Evolutionary conservation across 1,140 invertebrate species (phyloP), one percentile per base, ranked within the genome.

Genomic region (Euura lappo): DNA sequence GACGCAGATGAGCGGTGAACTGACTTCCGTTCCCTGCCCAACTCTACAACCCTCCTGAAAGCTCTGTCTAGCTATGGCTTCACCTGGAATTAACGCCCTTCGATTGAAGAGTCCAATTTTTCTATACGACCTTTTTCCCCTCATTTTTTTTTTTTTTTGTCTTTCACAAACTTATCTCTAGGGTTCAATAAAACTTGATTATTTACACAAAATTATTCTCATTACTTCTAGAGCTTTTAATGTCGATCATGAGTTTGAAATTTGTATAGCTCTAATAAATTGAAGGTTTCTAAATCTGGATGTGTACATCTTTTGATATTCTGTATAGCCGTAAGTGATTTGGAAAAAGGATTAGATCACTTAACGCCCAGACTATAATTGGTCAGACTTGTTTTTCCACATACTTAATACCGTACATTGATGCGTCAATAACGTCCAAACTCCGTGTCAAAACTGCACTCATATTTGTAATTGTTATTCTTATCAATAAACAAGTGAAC

Each of bases 1-100:
- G 76, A 79, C 77, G 78, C 77, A 81, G 79, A 84, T 83, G 81
- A 81, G 80, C 81, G 79, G 78, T 80, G 81, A 83, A 80, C 79
- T 82, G 78, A 79, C 81, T 84, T 86, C 83, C 83, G 83, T 76
- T 76, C 72, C 46, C 70, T 65, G 70, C 70, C 11, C 72, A 45
- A 44, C 44, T 72, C 71, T 42, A n/a, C 66, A 28, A 44, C 66
- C 43, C 42, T 71, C 46, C 68, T 66, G 66, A 44, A 68, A 68
- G 65, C 65, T 60, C 51, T 60, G 51, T 44, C 44, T 68, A 68
- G 28, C 66, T 44, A 13, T 28, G 8, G 42, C 66, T 68, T 68
- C 44, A 68, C 66, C 66, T 68, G 13, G 11, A n/a, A 60, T 60
- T 60, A 11, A n/a, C 51, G 51, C 51, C 13, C 51, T 60, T n/a